A percentile compares a stretch with the other conserved stretches of the same genome.
These are phyloP conservation scores for Arrhopalites spinosus DNA, from an alignment of 2,888 invertebrate genomes.

Conservation along the genomic window DNA sequence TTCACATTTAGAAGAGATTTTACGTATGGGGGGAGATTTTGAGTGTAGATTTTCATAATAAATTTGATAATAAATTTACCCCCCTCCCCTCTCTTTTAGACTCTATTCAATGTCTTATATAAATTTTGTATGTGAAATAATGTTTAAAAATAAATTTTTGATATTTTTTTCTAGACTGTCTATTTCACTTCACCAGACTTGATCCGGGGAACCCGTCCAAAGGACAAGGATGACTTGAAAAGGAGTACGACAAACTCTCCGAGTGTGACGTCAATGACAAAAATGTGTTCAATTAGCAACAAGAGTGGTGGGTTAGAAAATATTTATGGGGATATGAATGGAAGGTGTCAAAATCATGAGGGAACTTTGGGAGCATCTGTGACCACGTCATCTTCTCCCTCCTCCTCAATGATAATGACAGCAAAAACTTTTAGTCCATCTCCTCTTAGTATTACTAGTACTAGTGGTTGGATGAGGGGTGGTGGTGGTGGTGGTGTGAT, in stretches of 20 bases:
- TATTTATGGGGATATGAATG: background rate
- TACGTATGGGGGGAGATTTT: too few species aligned
- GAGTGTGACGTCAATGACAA: background rate
- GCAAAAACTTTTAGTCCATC: too few species aligned
- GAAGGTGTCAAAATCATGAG: background rate
- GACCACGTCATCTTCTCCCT: too few species aligned
- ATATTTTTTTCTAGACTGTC: conserved; percentile 32
- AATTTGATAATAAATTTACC: too few species aligned
- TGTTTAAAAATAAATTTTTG: background rate
- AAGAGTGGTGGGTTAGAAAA: conserved; percentile 4
- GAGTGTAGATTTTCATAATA: too few species aligned
- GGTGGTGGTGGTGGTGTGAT: too few species aligned
- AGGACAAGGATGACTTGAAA: background rate
- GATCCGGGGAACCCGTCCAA: conserved; percentile 49
- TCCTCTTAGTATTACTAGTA: too few species aligned
- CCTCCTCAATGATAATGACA: too few species aligned
- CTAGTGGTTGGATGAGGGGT: too few species aligned
- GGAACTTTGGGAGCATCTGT: background rate
- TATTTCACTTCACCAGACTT: conserved; percentile 52
- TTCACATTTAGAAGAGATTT: too few species aligned
- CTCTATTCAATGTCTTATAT: too few species aligned
- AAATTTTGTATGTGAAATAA: background rate
- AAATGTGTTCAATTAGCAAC: background rate
- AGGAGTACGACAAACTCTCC: background rate
- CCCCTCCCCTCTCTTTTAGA: too few species aligned